phyloP scores from a whole-genome alignment of 2,888 invertebrate species.

The Stenotaenia linearis region DNA sequence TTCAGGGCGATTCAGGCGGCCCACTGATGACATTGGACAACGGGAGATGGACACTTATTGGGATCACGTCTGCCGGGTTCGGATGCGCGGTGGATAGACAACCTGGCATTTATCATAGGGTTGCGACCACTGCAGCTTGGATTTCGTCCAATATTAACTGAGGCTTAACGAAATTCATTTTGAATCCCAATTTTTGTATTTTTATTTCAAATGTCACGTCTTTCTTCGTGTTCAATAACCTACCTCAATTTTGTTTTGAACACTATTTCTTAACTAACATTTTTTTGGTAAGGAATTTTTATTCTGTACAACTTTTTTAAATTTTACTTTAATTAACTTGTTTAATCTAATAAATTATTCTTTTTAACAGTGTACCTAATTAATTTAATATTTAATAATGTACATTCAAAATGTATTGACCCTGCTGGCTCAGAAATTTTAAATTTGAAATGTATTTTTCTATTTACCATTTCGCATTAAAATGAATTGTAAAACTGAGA shows the following conservation, averaged over 20 bases:
- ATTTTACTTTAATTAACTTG: no score
- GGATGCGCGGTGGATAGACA: conserved; percentile 80
- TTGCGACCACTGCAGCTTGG: conserved; percentile 49
- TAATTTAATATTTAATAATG: no score
- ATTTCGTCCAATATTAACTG: conserved; percentile 39
- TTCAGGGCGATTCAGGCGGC: conserved; percentile 71
- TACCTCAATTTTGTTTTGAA: neutral
- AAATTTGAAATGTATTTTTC: no score
- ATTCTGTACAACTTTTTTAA: no score
- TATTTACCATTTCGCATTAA: no score
- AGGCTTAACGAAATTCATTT: neutral
- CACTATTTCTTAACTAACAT: neutral
- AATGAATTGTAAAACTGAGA: no score
- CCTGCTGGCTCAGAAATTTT: no score
- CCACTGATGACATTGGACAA: conserved; percentile 61
- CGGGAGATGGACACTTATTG: conserved; percentile 68
- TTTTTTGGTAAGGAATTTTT: no score
- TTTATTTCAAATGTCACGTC: neutral
- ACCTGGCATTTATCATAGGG: conserved; percentile 79
- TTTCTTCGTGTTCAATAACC: neutral
- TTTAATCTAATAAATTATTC: no score
- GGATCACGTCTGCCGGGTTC: conserved; percentile 79
- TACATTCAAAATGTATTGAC: no score
- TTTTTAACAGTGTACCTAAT: no score
- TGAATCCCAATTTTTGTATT: neutral